Base-by-base conservation (phyloP, 92 coral and sea anemone species). In the Zoanthus solanderi region DNA sequence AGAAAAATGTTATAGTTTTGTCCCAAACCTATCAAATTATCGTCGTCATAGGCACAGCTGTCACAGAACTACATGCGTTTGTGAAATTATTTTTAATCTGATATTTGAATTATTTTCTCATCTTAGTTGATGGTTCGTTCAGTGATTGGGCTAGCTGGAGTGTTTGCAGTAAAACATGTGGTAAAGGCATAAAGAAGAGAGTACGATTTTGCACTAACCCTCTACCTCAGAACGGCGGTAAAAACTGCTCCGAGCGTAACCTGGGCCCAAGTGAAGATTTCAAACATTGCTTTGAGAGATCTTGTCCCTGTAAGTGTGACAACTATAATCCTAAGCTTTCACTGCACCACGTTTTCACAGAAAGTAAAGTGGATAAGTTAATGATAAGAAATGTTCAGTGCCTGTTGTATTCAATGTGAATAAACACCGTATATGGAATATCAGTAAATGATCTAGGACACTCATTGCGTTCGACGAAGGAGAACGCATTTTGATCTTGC, bases 61-160 rank as follows among this genome's bases (percentile, higher is more conserved):
- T 69, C 2, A 69, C 45, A 69, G 4, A 69, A 0, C 44, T 29
- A 42, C 45, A 31, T 32, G 14, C 14, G 47, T 18, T 23, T 32
- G 44, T 23, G 29, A 16, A 16, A 12, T 32, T 2, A 14, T 7
- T 15, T n/a, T 68, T 9, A 71, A 46, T 45, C 6, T 30, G 10
- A 23, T 12, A 12, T 50, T 77, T 0, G 4, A 30, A 2, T 47
- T 30, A 42, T 34, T 9, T 16, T 2, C 32, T 32, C 34, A 3
- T 44, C 53, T 46, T 84, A 97, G 99, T 97, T 23, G 84, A 91
- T 63, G 99, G 98, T 9, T 81, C 87, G 29, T 94, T 89, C 89
- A 94, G 98, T 13, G 94, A 88, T 8, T 97, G 99, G 99, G 84
- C 98, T 12, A 88, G 92, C 5, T 97, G 99, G 99, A 94, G 97